Conservation (phyloP, 2,113 vertebrate species). For the Prionailurus bengalensis region DNA sequence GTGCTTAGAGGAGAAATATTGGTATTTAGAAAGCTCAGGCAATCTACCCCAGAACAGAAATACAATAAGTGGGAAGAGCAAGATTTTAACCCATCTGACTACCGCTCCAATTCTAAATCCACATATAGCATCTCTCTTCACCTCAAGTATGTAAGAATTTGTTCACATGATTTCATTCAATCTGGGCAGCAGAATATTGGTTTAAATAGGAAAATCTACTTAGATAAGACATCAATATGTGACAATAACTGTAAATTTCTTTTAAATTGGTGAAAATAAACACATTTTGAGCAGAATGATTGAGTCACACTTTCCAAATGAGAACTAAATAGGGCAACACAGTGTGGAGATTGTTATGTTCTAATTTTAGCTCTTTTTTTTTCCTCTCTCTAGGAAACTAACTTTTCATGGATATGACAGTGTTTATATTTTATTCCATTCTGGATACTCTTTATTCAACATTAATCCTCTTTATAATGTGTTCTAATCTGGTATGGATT, state of each 20-base stretch:
- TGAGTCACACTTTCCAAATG: neutral
- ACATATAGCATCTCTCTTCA: neutral
- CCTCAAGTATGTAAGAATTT: neutral
- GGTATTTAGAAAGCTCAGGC: neutral
- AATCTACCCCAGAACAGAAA: neutral
- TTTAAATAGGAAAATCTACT: neutral
- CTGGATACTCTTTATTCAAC: neutral
- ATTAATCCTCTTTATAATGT: neutral
- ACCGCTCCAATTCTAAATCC: neutral
- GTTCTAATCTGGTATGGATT: neutral
- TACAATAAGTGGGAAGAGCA: neutral
- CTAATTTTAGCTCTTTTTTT: neutral
- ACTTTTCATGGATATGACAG: neutral
- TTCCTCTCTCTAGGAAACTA: neutral
- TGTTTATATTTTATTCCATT: neutral
- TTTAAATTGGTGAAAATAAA: neutral
- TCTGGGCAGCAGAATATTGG: neutral
- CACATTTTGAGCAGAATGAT: neutral
- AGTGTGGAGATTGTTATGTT: neutral
- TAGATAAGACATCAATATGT: neutral
- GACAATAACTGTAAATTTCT: neutral
- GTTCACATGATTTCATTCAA: neutral
- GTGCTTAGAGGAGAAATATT: neutral
- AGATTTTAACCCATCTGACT: neutral
- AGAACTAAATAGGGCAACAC: neutral